Percentiles rank a stretch among this genome's conserved stretches.
Conservation (phyloP, 2,113 vertebrate species). For the Phyllopteryx taeniolatus region DNA sequence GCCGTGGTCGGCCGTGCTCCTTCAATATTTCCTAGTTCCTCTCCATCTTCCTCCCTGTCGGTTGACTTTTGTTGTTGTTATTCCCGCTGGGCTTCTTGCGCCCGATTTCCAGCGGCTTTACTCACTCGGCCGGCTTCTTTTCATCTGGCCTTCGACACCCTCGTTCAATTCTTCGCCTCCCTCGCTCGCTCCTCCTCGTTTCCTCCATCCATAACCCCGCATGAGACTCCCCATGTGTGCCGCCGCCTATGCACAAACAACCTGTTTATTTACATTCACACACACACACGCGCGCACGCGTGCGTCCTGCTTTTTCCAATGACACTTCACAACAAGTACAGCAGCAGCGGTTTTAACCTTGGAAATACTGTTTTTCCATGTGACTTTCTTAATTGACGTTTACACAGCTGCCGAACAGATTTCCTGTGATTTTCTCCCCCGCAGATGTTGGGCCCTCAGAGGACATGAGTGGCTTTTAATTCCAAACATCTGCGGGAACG, state of each 20-base stretch:
- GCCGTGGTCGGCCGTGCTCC: conserved; percentile 47
- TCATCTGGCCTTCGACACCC: conserved; percentile 38
- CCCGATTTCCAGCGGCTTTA: conserved; percentile 33
- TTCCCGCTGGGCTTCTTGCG: too few species aligned
- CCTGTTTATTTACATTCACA: conserved; percentile 49
- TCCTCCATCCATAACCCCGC: conserved; percentile 21
- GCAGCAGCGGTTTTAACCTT: neutral
- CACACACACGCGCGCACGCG: too few species aligned
- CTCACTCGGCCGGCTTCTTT: conserved; percentile 44
- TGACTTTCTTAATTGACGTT: neutral
- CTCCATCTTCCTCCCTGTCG: conserved; percentile 20
- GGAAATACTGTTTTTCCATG: neutral
- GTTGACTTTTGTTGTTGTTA: neutral
- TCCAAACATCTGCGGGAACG: conserved; percentile 1
- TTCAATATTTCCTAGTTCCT: conserved; percentile 44
- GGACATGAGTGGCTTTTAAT: conserved; percentile 4
- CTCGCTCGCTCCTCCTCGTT: conserved; percentile 27
- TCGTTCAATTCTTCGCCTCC: conserved; percentile 36
- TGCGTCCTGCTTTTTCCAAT: too few species aligned
- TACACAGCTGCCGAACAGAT: neutral
- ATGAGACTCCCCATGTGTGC: neutral
- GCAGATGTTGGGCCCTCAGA: neutral
- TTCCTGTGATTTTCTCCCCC: neutral
- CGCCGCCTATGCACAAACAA: conserved; percentile 37
- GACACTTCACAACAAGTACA: too few species aligned